These are phyloP conservation scores for Unio delphinus DNA, from an alignment of 2,888 invertebrate species.

Conservation along the genomic window DNA sequence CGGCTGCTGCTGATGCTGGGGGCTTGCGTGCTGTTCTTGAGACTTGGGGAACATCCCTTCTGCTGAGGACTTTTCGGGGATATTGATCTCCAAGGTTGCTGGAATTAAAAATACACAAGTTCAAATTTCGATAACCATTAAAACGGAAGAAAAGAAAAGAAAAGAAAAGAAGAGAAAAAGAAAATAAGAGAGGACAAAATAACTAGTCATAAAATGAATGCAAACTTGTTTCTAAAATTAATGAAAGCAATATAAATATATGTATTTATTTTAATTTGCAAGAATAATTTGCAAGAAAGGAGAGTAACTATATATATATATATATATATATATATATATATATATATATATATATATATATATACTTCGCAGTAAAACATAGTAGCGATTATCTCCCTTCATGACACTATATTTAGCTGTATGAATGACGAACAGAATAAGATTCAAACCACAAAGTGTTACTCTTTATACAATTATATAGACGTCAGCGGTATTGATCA, in stretches of 20 bases:
- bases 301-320: not conserved
- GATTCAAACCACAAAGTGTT: too few species aligned
- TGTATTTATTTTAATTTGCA: not conserved
- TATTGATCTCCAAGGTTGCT: slow-evolving; percentile 67
- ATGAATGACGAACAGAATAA: too few species aligned
- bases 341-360: too few species aligned
- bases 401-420: too few species aligned
- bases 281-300: not conserved
- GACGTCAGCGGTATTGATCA: slow-evolving; percentile 32
- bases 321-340: too few species aligned
- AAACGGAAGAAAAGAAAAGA: slow-evolving; percentile 7
- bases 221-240: not conserved
- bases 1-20: slow-evolving; percentile 13
- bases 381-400: too few species aligned
- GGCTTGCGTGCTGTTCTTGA: slow-evolving; percentile 22
- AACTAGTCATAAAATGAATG: not conserved
- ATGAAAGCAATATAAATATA: slow-evolving; percentile 2
- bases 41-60: slow-evolving; percentile 38
- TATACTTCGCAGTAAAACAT: too few species aligned
- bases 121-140: not conserved
- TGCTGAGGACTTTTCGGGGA: slow-evolving; percentile 53
- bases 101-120: slow-evolving; percentile 38
- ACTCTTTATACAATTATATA: too few species aligned
- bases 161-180: not conserved
- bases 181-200: not conserved